These are phyloP conservation scores for Pluvianellus socialis DNA, from an alignment of 2,113 vertebrate species.

Conservation along the genomic window DNA sequence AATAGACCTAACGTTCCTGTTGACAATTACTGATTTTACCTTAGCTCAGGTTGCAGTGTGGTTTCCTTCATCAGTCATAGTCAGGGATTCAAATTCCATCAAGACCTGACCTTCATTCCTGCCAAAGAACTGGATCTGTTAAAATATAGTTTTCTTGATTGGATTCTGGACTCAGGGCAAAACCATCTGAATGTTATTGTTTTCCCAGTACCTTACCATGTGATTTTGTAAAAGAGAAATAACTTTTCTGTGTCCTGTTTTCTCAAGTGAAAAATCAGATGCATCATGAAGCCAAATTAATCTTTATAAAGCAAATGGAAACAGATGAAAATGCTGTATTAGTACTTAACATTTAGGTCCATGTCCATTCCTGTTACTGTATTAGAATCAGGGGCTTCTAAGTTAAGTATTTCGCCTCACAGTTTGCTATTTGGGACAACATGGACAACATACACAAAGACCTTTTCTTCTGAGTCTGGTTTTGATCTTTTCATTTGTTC, in stretches of 20 bases:
- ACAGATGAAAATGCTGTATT: neutral
- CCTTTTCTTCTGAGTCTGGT: neutral
- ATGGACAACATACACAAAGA: neutral
- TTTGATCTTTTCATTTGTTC: neutral
- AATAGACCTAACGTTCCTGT: neutral
- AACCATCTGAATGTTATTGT: neutral
- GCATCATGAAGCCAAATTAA: neutral
- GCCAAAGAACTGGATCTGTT: neutral
- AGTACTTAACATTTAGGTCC: neutral
- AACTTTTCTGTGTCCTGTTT: neutral
- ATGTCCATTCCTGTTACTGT: neutral
- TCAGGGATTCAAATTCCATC: neutral
- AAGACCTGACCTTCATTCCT: neutral
- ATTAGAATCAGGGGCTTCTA: neutral
- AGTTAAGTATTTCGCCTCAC: neutral
- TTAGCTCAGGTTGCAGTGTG: neutral
- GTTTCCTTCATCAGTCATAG: neutral
- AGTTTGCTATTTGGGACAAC: neutral
- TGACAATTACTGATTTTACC: conserved; percentile 4
- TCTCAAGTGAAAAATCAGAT: neutral
- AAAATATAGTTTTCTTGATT: conserved; percentile 12
- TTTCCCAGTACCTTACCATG: neutral
- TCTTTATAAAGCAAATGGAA: neutral
- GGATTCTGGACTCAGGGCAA: neutral
- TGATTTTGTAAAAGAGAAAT: neutral